Conservation (phyloP, 2,888 invertebrate genomes). For the Macaria liturata region DNA sequence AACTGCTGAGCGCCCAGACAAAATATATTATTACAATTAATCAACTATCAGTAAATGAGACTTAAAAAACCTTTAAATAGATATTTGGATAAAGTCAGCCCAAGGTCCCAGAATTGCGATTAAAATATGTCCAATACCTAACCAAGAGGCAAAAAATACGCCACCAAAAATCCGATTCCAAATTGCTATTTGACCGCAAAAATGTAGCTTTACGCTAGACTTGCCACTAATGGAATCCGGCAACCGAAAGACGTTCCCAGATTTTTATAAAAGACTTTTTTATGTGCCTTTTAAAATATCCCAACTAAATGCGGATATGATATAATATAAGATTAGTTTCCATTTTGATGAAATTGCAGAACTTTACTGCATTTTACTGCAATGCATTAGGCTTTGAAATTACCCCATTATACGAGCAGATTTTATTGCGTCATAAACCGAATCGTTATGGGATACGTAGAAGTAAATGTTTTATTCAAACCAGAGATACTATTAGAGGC, state of each 20-base stretch:
- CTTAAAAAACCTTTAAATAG: too few species aligned
- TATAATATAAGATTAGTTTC: not conserved
- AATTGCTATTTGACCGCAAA: constrained; percentile 16
- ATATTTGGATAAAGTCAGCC: too few species aligned
- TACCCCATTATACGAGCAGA: constrained; percentile 1
- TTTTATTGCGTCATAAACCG: constrained; percentile 11
- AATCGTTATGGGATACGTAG: constrained; percentile 5
- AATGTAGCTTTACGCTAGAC: constrained; percentile 50
- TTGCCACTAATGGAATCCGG: constrained; percentile 55
- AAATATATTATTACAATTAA: too few species aligned
- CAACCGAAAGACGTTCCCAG: constrained; percentile 31
- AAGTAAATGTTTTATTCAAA: constrained; percentile 4
- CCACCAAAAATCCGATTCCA: not conserved
- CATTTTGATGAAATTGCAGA: constrained; percentile 11
- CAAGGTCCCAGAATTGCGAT: too few species aligned
- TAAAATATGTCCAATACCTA: too few species aligned
- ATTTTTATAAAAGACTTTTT: too few species aligned
- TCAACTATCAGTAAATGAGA: too few species aligned
- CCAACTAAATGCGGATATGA: too few species aligned
- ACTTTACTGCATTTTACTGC: constrained; percentile 1
- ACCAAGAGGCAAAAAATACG: constrained; percentile 6
- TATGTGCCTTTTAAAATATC: too few species aligned
- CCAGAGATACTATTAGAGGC: constrained; percentile 6
- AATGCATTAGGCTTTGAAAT: constrained; percentile 1
- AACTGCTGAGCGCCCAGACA: too few species aligned